Conservation (phyloP, 2,888 invertebrate genomes). For the Hypena proboscidalis region DNA sequence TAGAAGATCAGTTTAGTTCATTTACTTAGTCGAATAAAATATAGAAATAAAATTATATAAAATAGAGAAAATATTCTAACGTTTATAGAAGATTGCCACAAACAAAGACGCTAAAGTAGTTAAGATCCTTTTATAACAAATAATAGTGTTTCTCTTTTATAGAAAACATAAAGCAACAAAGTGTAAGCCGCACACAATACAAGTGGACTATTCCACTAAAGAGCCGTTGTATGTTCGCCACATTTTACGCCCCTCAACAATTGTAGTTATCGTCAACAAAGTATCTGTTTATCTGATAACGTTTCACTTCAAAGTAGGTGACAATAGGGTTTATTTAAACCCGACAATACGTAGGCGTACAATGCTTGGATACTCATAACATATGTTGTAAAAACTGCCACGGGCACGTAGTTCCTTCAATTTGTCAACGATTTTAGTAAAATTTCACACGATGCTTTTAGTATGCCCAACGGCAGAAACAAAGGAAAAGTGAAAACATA, state of each 20-base stretch:
- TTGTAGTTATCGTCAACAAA: constrained; percentile 14
- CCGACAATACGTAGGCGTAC: not conserved
- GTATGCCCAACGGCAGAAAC: constrained; percentile 5
- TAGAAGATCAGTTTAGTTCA: too few species aligned
- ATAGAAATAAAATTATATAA: too few species aligned
- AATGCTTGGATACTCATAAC: not conserved
- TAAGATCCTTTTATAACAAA: not conserved
- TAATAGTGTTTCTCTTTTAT: constrained; percentile 1
- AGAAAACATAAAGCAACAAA: constrained; percentile 17
- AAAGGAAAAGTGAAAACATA: constrained; percentile 10
- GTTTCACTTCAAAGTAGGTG: constrained; percentile 8
- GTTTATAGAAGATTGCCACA: too few species aligned
- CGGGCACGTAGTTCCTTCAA: constrained; percentile 1
- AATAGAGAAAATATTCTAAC: too few species aligned
- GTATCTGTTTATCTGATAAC: constrained; percentile 21
- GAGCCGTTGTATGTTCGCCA: constrained; percentile 14
- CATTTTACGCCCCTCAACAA: constrained; percentile 6
- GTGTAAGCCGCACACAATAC: constrained; percentile 23
- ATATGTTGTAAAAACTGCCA: too few species aligned
- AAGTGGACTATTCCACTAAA: constrained; percentile 13
- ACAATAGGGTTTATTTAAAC: constrained; percentile 11
- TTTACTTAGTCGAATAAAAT: too few species aligned
- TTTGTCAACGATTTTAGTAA: constrained; percentile 10
- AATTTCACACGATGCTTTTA: constrained; percentile 16
- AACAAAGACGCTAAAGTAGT: too few species aligned